Base-by-base conservation (phyloP, 2,888 invertebrate species). In the Scrobipalpa costella region DNA sequence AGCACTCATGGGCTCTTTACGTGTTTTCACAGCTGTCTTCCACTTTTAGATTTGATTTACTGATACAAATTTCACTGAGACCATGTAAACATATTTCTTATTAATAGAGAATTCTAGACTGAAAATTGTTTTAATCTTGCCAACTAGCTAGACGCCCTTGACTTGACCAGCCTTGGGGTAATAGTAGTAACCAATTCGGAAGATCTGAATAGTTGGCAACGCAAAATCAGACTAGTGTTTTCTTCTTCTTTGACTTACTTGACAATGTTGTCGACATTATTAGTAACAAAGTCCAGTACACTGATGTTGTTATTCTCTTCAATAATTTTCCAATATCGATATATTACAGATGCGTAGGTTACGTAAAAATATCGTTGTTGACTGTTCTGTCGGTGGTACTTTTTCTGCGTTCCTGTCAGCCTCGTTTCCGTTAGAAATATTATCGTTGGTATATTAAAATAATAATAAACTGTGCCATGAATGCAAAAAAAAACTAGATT, bases 131-230 rank as follows among this genome's bases (percentile, higher is more conserved):
- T 27, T 34, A 47, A 44, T 21, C 38, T 44, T 59, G 40, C 59
- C 59, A 59, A 59, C 40, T 59, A 44, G 27, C 44, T 27, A 59
- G 59, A 44, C 59, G 38, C 44, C 59, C 59, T 59, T 59, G 59
- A 40, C 9, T 44, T 59, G 44, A 11, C 44, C 59, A 59, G 27
- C 59, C 59, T 59, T 59, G 59, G 27, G 13, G n/a, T 40, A 19
- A 33, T 44, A 47, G 27, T 8, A 19, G 27, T 7, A 27, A 55
- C 15, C 17, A 34, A 34, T 55, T 27, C 34, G 34, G 27, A 55
- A 55, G 34, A 34, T 55, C n/a, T n/a, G 55, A 33, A 55, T 55
- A 9, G 13, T 52, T 27, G 50, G 50, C 50, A 27, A 52, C 50
- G 21, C 27, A 13, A 27, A 52, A 21, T 21, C 6, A 21, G 21